Percentiles rank a stretch among this genome's conserved stretches.
These are phyloP conservation scores for Montipora efflorescens DNA, from an alignment of 64 coral and sea anemone species.

Conservation along the genomic window DNA sequence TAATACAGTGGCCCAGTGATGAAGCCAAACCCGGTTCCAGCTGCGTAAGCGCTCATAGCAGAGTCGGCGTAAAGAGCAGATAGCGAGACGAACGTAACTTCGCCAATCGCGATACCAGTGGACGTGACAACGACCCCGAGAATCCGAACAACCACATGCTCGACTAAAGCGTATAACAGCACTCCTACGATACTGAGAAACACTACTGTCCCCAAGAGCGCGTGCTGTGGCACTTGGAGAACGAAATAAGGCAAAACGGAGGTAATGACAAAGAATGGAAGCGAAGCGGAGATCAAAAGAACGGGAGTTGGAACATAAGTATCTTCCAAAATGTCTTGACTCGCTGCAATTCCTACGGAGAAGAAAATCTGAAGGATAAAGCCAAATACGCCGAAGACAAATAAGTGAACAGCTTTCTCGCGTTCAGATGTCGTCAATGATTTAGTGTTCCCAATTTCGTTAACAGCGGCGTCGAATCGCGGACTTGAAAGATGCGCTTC, in stretches of 20 bases:
- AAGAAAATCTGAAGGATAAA: conserved; percentile 59
- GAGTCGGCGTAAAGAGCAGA: conserved; percentile 17
- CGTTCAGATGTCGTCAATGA: not conserved
- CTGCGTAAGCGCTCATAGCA: not conserved
- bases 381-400: conserved; percentile 44
- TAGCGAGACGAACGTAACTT: conserved; percentile 44
- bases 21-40: conserved; percentile 56
- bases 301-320: conserved; percentile 24
- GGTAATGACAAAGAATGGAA: conserved; percentile 1
- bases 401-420: not conserved
- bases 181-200: conserved; percentile 9
- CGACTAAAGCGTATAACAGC: conserved; percentile 16
- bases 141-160: conserved; percentile 16
- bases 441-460: not conserved
- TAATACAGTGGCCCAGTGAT: conserved; percentile 49
- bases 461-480: not conserved
- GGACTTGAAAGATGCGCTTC: not conserved
- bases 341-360: conserved; percentile 45
- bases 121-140: conserved; percentile 39
- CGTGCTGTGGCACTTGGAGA: not conserved
- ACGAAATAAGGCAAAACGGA: conserved; percentile 3
- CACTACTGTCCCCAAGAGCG: conserved; percentile 1
- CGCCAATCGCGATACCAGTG: not conserved
- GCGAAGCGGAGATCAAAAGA: conserved; percentile 15
- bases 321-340: conserved; percentile 69